These are phyloP conservation scores for Odocoileus hemionus DNA, from an alignment of 2,113 vertebrate species.

Conservation along the genomic window DNA sequence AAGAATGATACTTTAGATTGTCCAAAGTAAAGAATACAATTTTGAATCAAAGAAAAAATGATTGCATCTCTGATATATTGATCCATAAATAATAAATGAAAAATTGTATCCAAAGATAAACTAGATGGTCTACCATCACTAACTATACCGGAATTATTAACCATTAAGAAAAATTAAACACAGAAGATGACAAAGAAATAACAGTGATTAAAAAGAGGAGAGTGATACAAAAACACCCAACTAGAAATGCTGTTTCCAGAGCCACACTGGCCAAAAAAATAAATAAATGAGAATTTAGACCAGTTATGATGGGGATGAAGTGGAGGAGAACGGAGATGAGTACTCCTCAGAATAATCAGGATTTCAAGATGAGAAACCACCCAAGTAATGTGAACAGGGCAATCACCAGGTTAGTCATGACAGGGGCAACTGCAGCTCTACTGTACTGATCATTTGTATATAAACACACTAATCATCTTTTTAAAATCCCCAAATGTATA, in stretches of 20 bases:
- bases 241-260: background rate
- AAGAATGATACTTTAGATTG: background rate
- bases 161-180: background rate
- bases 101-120: background rate
- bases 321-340: background rate
- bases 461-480: background rate
- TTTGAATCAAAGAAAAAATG: background rate
- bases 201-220: background rate
- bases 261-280: background rate
- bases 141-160: background rate
- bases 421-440: background rate
- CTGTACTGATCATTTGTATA: background rate
- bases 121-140: background rate
- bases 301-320: background rate
- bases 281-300: background rate
- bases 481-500: background rate
- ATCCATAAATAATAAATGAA: background rate
- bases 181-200: background rate
- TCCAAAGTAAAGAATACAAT: background rate
- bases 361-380: background rate
- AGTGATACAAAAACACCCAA: background rate
- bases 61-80: background rate
- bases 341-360: background rate
- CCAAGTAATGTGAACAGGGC: background rate
- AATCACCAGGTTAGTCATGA: background rate